phyloP scores from a whole-genome alignment of 1,140 invertebrate species.

The Ruditapes philippinarum region DNA sequence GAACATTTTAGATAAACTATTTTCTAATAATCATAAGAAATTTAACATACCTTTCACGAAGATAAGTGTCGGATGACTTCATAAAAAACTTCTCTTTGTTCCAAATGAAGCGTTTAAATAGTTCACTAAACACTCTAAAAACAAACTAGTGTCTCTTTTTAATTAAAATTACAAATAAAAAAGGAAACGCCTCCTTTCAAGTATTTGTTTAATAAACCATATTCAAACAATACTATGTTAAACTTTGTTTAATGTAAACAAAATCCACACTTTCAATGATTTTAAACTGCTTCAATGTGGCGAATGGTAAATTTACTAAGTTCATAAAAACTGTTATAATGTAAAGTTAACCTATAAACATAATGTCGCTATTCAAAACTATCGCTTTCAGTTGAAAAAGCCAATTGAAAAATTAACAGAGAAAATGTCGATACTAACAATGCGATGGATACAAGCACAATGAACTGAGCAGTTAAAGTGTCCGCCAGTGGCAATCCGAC shows the following conservation, averaged over 20 bases:
- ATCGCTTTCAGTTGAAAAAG: background rate
- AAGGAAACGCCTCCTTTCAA: background rate
- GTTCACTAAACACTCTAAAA: background rate
- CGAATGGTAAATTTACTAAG: background rate
- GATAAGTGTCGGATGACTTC: no score
- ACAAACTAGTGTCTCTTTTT: background rate
- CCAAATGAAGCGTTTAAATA: no score
- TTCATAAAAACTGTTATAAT: background rate
- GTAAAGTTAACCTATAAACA: background rate
- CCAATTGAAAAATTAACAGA: constrained; percentile 7
- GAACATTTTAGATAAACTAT: no score
- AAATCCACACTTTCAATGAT: background rate
- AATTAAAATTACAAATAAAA: background rate
- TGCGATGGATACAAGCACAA: background rate
- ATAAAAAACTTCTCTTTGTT: no score
- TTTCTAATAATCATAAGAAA: no score
- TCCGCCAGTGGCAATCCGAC: background rate
- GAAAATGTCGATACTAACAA: background rate
- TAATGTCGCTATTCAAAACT: background rate
- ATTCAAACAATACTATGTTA: background rate
- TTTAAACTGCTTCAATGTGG: background rate
- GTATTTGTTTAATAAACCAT: background rate
- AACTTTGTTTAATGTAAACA: background rate
- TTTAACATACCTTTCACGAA: no score
- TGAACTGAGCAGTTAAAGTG: background rate